Percentiles rank a stretch among this genome's conserved stretches.
Evolutionary conservation across 2,888 invertebrate species (phyloP).

Genomic region (Trypoxylon attenuatum): DNA sequence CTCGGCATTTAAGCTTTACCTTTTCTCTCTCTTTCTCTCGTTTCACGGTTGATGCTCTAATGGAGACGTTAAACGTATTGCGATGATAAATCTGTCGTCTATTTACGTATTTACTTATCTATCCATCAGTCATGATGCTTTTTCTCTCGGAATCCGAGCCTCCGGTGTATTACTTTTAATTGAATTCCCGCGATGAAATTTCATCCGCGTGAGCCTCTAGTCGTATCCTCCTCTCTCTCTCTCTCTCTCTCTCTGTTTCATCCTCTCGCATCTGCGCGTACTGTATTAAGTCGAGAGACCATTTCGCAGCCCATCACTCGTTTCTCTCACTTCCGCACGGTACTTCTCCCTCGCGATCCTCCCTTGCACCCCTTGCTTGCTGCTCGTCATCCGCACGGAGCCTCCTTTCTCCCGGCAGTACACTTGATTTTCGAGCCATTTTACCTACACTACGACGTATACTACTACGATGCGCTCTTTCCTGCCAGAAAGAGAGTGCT

Average conservation of each 20-base stretch:
- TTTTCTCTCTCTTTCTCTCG: neutral
- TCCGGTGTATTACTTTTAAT: slow-evolving; percentile 71
- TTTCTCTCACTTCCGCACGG: too few relatives aligned
- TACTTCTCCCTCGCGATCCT: neutral
- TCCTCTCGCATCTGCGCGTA: too few relatives aligned
- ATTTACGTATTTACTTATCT: slow-evolving; percentile 44
- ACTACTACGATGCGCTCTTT: neutral
- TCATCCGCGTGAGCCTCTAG: slow-evolving; percentile 54
- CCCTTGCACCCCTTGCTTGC: slow-evolving; percentile 4
- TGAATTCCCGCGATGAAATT: slow-evolving; percentile 71
- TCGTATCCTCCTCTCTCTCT: slow-evolving; percentile 35
- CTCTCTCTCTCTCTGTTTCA: neutral
- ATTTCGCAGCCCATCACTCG: slow-evolving; percentile 28
- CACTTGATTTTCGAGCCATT: slow-evolving; percentile 31
- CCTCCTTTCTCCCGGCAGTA: slow-evolving; percentile 16
- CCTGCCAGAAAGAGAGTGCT: neutral
- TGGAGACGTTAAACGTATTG: slow-evolving; percentile 25
- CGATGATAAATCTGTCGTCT: slow-evolving; percentile 47
- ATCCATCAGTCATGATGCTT: slow-evolving; percentile 42
- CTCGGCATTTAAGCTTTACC: neutral
- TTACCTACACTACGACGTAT: slow-evolving; percentile 17
- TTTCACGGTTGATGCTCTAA: slow-evolving; percentile 3
- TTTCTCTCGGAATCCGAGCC: slow-evolving; percentile 41
- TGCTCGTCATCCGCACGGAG: slow-evolving; percentile 6
- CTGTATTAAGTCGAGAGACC: slow-evolving; percentile 56